Conservation (phyloP, 2,888 invertebrate genomes). For the Andricus quercusramuli region DNA sequence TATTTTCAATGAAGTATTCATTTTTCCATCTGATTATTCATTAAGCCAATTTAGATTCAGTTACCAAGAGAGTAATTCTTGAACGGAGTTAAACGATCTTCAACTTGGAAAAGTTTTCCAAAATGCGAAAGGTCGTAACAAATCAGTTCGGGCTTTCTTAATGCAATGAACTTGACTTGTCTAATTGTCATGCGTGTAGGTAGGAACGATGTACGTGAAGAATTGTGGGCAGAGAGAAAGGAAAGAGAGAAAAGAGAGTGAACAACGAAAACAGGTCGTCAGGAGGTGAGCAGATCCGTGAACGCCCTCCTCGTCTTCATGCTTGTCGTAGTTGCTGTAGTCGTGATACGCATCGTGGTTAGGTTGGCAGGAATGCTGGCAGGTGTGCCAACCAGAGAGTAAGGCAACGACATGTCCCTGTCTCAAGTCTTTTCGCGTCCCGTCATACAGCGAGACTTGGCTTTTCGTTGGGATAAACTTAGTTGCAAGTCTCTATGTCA, state of each 20-base stretch:
- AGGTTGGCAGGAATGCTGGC: slow-evolving; percentile 67
- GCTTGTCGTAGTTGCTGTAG: slow-evolving; percentile 33
- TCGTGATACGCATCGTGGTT: slow-evolving; percentile 51
- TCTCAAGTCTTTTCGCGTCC: slow-evolving; percentile 61
- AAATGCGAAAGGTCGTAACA: neutral
- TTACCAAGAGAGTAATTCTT: too few relatives aligned
- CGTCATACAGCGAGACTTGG: slow-evolving; percentile 57
- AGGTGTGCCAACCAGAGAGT: slow-evolving; percentile 71
- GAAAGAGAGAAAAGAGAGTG: slow-evolving; percentile 26
- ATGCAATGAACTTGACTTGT: slow-evolving; percentile 1
- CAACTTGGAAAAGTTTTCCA: neutral
- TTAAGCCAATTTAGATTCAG: too few relatives aligned
- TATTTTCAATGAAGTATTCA: neutral
- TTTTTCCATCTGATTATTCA: neutral
- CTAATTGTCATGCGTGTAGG: slow-evolving; percentile 19
- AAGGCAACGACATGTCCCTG: slow-evolving; percentile 63
- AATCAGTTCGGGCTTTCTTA: neutral
- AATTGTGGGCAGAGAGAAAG: slow-evolving; percentile 8
- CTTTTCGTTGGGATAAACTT: slow-evolving; percentile 64
- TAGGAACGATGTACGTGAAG: slow-evolving; percentile 12
- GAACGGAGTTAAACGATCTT: too few relatives aligned
- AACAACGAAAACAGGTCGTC: slow-evolving; percentile 42
- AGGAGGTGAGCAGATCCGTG: slow-evolving; percentile 41
- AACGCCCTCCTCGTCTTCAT: slow-evolving; percentile 41
- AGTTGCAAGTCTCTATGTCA: slow-evolving; percentile 55